Base-by-base conservation (phyloP, 2,888 invertebrate species). In the Mesorhabditis belari region DNA sequence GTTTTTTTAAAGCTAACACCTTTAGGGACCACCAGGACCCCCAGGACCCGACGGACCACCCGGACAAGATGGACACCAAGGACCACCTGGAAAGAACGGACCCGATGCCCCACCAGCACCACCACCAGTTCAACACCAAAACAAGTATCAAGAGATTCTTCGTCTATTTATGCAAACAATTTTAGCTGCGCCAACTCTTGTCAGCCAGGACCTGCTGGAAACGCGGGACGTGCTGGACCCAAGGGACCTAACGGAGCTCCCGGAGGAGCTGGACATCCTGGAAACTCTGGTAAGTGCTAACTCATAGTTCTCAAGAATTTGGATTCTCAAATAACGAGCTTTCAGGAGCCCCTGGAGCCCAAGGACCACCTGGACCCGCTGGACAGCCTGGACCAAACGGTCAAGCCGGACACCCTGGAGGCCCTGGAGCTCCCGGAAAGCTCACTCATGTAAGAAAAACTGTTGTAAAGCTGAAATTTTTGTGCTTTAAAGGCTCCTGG, bases 201-300 rank as follows among this genome's bases (percentile, higher is more conserved):
- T 55, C 59, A 61, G 27, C 66, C 66, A 23, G 60, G 63, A 4
- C 64, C 24, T 29, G 60, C 19, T 9, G 66, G 66, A 44, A 57
- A 53, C 49, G 63, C 63, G 27, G 66, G 66, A n/a, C 66, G 63
- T 23, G 62, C 44, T 4, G 66, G 66, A 26, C 66, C 66, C 25
- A 66, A 62, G 24, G 66, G 66, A 44, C 28, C 53, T 5, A 57
- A 55, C 4, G 66, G 66, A 52, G 27, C 60, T 29, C 66, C 62
- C 4, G 66, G 66, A 57, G n/a, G 58, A 17, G 66, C 63, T 53
- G 66, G 66, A 54, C 44, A 35, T 9, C 44, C 35, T 17, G 35
- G 35, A 35, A 35, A 35, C 35, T 17, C 35, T 17, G n/a, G n/a
- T n/a, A n/a, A n/a, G n/a, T n/a, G n/a, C n/a, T n/a, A n/a, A n/a